These are phyloP conservation scores for Agrotis ipsilon DNA, from an alignment of 2,888 invertebrate genomes.

Conservation along the genomic window DNA sequence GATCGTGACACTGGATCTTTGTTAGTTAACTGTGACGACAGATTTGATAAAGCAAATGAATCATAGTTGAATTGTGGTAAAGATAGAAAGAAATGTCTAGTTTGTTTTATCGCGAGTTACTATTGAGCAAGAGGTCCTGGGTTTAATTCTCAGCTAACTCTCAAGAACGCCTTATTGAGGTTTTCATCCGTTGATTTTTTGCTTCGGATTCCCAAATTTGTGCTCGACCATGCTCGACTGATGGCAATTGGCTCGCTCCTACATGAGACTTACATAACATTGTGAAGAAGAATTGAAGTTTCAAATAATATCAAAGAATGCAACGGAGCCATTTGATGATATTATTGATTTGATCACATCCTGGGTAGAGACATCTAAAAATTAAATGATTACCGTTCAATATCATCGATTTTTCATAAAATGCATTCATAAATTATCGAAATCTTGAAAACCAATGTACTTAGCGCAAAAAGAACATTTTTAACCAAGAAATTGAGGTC, in stretches of 20 bases:
- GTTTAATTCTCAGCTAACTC: no score
- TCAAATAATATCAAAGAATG: background rate
- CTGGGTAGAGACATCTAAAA: background rate
- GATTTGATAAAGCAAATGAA: conserved; percentile 3
- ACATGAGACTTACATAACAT: no score
- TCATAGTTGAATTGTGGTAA: background rate
- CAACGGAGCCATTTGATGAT: background rate
- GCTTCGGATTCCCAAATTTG: no score
- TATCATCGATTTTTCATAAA: conserved; percentile 11
- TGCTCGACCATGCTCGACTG: no score
- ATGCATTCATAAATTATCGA: conserved; percentile 10
- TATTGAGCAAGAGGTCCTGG: no score
- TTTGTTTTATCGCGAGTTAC: no score
- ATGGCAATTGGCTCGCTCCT: no score
- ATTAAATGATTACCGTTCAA: background rate
- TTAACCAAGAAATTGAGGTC: conserved; percentile 46
- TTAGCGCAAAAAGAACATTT: conserved; percentile 18
- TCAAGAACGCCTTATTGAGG: no score
- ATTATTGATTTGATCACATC: no score
- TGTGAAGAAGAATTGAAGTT: background rate
- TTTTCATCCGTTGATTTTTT: no score
- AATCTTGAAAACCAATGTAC: conserved; percentile 1
- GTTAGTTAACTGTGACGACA: conserved; percentile 6
- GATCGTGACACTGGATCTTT: conserved; percentile 25
- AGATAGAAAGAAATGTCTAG: no score